These are phyloP conservation scores for Diadophis punctatus DNA, from an alignment of 2,113 vertebrate species.

Conservation along the genomic window DNA sequence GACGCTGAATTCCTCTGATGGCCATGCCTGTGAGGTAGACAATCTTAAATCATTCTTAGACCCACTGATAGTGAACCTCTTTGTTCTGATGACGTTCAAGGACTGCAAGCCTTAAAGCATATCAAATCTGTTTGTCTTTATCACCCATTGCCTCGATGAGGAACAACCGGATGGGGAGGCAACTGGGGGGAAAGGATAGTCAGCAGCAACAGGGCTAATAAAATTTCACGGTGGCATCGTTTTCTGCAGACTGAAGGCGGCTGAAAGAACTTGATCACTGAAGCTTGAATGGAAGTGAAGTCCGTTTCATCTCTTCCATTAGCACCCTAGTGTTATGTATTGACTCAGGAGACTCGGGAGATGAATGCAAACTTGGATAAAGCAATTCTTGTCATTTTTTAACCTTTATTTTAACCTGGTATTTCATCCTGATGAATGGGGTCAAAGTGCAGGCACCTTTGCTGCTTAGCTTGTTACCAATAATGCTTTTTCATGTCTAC, in stretches of 20 bases:
- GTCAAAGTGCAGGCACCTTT: background rate
- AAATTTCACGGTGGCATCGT: background rate
- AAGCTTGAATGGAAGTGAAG: background rate
- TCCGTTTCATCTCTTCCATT: background rate
- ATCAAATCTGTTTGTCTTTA: background rate
- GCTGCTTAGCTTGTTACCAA: background rate
- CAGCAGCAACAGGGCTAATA: background rate
- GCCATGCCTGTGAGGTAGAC: background rate
- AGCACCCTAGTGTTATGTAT: background rate
- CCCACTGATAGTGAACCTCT: background rate
- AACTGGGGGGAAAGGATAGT: background rate
- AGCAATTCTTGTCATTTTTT: background rate
- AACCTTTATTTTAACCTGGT: background rate
- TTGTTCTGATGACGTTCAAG: background rate
- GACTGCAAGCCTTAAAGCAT: background rate
- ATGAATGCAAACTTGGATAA: background rate
- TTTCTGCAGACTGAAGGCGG: background rate
- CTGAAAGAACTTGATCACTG: background rate
- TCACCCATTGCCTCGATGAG: background rate
- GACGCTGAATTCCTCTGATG: background rate
- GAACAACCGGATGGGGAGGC: fast-evolving
- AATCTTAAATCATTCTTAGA: background rate
- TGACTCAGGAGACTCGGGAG: background rate
- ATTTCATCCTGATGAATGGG: background rate
- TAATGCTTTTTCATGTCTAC: background rate